A percentile compares a stretch with the other conserved stretches of the same genome.
Evolutionary conservation across 2,797 vertebrate species (phyloP).

Genomic region (Monodelphis domestica): DNA sequence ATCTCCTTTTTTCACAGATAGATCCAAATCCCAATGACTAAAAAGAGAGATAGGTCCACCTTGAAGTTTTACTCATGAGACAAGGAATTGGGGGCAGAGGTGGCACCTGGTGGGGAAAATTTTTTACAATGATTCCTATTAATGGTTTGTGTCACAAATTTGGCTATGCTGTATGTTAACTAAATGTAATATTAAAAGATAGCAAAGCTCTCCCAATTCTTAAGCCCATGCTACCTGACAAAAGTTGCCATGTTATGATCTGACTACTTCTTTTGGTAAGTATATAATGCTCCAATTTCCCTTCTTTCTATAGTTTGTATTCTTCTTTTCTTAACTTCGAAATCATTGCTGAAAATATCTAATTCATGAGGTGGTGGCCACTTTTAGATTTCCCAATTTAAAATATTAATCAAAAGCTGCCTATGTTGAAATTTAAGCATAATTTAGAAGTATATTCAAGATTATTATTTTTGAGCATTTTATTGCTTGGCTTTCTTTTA

Average conservation of each 20-base stretch:
- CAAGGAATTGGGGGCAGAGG: conserved; percentile 19
- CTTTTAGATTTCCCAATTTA: neutral
- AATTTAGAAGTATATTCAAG: conserved; percentile 17
- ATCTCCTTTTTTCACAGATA: conserved; percentile 17
- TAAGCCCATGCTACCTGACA: conserved; percentile 57
- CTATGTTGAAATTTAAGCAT: conserved; percentile 53
- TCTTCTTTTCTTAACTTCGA: conserved; percentile 42
- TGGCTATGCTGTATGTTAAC: conserved; percentile 63
- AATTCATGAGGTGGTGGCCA: conserved; percentile 13
- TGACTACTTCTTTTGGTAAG: conserved; percentile 47
- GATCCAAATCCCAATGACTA: conserved; percentile 32
- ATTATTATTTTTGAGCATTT: conserved; percentile 43
- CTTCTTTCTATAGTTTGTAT: conserved; percentile 13
- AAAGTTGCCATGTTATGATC: conserved; percentile 50
- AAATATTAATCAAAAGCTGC: conserved; percentile 61
- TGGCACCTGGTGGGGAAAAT: conserved; percentile 33
- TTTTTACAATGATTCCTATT: conserved; percentile 56
- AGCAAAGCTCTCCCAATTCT: conserved; percentile 71
- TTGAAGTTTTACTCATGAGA: conserved; percentile 57
- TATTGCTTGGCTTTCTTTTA: conserved; percentile 47
- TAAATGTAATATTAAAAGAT: conserved; percentile 63
- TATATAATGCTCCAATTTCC: neutral
- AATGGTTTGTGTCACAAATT: conserved; percentile 43
- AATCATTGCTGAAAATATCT: conserved; percentile 52
- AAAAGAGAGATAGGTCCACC: conserved; percentile 42